Base-by-base conservation (phyloP, 2,797 vertebrate species). In the Mionectes olivaceus region DNA sequence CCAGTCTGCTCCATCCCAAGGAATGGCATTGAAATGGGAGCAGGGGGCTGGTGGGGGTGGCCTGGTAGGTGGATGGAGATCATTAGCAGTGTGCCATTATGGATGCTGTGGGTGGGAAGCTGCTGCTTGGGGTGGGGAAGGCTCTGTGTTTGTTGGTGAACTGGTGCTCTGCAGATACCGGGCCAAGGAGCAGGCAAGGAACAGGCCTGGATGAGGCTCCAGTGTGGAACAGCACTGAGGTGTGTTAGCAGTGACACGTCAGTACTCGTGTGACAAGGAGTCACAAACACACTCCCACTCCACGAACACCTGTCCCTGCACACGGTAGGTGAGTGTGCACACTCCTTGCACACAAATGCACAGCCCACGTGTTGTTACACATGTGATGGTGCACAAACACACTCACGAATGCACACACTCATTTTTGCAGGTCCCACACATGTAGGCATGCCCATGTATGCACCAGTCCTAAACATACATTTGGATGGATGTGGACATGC, bases 311-410 rank as follows among this genome's bases (percentile, higher is more conserved):
- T n/a, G 27, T 18, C 39, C 9, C 0, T 1, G 33, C 33, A 18
- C 3, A 4, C 0, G 4, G 6, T 19, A 25, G 53, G 27, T 3
- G 27, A 30, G 32, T 0, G 4, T 24, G 49, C 25, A 14, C 43
- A 0, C 61, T 4, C 9, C 22, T 6, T 27, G 53, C 74, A 68
- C 44, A 30, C 37, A 22, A 39, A 47, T 2, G 11, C 57, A 43
- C 1, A 1, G 55, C 28, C 44, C 21, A 0, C 0, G 30, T 28
- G 65, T 52, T 25, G 19, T 14, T 13, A 37, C 43, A 2, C 1
- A 6, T 8, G n/a, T 5, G 9, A 4, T 5, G 10, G 7, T 37
- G 64, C 56, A 39, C 59, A 28, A 52, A 35, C 50, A 64, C 3
- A 0, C 7, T 43, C 37, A n/a, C 13, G 19, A 57, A 22, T 0